Evolutionary conservation across 2,888 invertebrate species (phyloP), one percentile per base, ranked within the genome.

Genomic region (Drosophila borealis): DNA sequence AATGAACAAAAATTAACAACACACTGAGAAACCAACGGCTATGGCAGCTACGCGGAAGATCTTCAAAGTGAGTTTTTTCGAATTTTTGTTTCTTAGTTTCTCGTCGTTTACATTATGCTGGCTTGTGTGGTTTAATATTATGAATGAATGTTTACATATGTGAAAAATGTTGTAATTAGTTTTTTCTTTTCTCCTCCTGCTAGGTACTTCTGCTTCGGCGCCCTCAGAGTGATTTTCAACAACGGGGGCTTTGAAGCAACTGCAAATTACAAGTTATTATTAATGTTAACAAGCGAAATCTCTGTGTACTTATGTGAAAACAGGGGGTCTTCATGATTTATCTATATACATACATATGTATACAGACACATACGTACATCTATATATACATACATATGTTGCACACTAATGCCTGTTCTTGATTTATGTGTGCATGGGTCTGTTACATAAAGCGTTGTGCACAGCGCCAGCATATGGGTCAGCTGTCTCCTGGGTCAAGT

Each of bases 211-310:
- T 50, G 49, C 66, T 66, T 50, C 51, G 66, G 46, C 67, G 61
- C 78, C 51, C 69, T 74, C 59, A 65, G 69, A 71, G 81, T 89
- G 81, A 87, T 89, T 87, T 81, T 86, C 89, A 81, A 82, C 81
- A 81, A 81, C 88, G 81, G 62, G 80, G 70, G 70, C 65, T 70
- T 67, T 50, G 76, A 76, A 79, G 67, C 81, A 80, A 85, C 89
- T 88, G 88, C 83, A 84, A 84, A 89, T 89, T 89, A 84, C 89
- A 84, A 89, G 86, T 82, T 89, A 84, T 89, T 88, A 86, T 80
- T 89, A 88, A 84, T 89, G 84, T 82, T 89, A 89, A 89, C 90
- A 90, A 89, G 90, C 90, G 89, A 90, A 91, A 82, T 88, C 85
- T 74, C 67, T 62, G 48, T 71, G 70, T 70, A 71, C 82, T 74